A percentile compares a stretch with the other conserved stretches of the same genome.
phyloP scores from a whole-genome alignment of 2,888 invertebrate species.

The Drosophila formosana region DNA sequence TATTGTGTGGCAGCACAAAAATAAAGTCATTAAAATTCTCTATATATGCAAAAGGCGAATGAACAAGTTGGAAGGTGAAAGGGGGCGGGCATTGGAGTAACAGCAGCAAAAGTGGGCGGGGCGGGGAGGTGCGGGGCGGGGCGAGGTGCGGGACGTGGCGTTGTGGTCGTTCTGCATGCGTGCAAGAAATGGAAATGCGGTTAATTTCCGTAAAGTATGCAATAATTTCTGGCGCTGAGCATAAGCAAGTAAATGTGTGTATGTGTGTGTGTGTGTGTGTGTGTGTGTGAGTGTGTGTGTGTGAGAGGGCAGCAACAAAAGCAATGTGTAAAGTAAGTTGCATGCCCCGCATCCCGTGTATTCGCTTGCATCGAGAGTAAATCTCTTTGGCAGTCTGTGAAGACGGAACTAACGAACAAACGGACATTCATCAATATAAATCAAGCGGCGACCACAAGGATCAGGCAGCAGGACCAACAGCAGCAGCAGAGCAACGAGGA shows the following conservation, averaged over 20 bases:
- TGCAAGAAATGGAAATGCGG: slow-evolving; percentile 82
- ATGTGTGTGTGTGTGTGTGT: slow-evolving; percentile 28
- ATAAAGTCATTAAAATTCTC: slow-evolving; percentile 79
- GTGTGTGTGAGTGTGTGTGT: not conserved
- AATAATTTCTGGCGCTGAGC: slow-evolving; percentile 80
- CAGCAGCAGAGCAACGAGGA: slow-evolving; percentile 1
- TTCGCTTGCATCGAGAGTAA: slow-evolving; percentile 66
- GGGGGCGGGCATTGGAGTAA: not conserved
- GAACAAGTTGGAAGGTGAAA: slow-evolving; percentile 22
- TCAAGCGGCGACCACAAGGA: slow-evolving; percentile 81
- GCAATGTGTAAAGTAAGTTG: slow-evolving; percentile 66
- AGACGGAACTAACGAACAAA: slow-evolving; percentile 80
- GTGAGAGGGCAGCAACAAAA: slow-evolving; percentile 49
- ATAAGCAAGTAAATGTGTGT: slow-evolving; percentile 59
- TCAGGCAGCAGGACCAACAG: slow-evolving; percentile 48
- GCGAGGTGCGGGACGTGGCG: slow-evolving; percentile 44
- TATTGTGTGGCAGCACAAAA: slow-evolving; percentile 63
- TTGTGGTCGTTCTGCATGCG: slow-evolving; percentile 70
- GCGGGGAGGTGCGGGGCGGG: not conserved
- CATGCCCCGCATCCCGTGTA: slow-evolving; percentile 32
- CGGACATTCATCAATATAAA: slow-evolving; percentile 84
- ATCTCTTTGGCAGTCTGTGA: slow-evolving; percentile 77
- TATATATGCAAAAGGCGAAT: slow-evolving; percentile 37
- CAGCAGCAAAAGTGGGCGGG: not conserved
- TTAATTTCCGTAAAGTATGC: slow-evolving; percentile 84